phyloP scores from a whole-genome alignment of 2,888 invertebrate genomes.

The Yponomeuta cagnagella region DNA sequence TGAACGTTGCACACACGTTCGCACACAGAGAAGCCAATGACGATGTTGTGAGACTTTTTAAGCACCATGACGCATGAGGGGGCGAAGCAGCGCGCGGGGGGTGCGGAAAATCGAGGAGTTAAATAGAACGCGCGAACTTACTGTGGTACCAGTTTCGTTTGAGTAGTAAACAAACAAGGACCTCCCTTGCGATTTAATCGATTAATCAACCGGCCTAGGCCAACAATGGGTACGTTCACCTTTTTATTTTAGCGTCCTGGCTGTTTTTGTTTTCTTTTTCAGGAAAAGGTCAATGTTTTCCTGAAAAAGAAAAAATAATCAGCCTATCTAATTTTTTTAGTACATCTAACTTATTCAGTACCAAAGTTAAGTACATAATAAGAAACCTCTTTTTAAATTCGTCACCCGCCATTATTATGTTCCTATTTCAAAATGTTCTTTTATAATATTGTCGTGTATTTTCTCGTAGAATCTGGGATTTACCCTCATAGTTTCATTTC shows the following conservation, averaged over 20 bases:
- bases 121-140: constrained; percentile 56
- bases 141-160: constrained; percentile 53
- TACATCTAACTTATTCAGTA: not conserved
- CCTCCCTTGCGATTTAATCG: constrained; percentile 36
- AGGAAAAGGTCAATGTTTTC: not conserved
- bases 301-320: not conserved
- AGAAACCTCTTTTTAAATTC: no score
- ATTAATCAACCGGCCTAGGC: constrained; percentile 39
- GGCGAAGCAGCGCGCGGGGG: constrained; percentile 24
- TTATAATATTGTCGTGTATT: no score
- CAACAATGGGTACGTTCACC: constrained; percentile 57
- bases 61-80: constrained; percentile 48
- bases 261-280: constrained; percentile 14
- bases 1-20: constrained; percentile 4
- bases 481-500: not conserved
- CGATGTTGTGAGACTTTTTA: constrained; percentile 20
- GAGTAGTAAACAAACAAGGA: constrained; percentile 49
- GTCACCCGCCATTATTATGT: not conserved
- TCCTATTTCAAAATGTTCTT: not conserved
- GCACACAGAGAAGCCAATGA: constrained; percentile 12
- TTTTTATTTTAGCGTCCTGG: constrained; percentile 21
- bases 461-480: no score
- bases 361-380: not conserved
- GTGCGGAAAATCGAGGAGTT: constrained; percentile 40
- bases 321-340: not conserved